phyloP scores from a whole-genome alignment of 2,113 vertebrate genomes.

The Python bivittatus region DNA sequence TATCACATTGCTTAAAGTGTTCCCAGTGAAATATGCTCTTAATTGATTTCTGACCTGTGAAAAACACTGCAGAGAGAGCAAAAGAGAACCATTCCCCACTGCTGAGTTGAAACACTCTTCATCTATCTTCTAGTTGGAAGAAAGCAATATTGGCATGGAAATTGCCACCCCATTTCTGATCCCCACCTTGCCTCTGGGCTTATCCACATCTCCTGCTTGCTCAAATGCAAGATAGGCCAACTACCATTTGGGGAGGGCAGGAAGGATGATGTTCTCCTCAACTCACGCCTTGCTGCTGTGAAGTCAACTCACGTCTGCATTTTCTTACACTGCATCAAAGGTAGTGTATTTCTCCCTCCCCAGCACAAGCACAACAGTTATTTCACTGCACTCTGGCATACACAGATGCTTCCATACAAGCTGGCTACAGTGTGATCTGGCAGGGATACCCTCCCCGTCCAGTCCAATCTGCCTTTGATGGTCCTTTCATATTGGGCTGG shows the following conservation, averaged over 20 bases:
- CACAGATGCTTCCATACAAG: not conserved
- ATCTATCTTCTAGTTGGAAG: not conserved
- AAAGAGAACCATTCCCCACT: not conserved
- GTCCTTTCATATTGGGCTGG: not conserved
- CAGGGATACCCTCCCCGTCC: not conserved
- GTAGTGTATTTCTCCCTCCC: not conserved
- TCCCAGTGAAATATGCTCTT: conserved; percentile 73
- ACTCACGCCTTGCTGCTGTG: not conserved
- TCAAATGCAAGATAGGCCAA: not conserved
- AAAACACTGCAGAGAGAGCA: conserved; percentile 60
- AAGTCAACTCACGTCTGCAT: too few species aligned
- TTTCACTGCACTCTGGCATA: not conserved
- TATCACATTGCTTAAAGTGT: conserved; percentile 76
- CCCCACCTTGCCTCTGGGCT: not conserved
- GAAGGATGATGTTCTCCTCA: not conserved
- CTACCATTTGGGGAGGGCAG: not conserved
- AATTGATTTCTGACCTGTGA: conserved; percentile 80
- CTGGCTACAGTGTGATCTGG: not conserved
- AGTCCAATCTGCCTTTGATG: not conserved
- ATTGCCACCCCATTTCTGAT: not conserved
- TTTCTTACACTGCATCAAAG: not conserved
- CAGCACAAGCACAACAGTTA: not conserved
- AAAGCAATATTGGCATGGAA: not conserved
- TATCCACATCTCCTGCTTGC: not conserved
- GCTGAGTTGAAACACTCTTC: not conserved